Conservation (phyloP, 2,888 invertebrate genomes). For the Acronicta alni region DNA sequence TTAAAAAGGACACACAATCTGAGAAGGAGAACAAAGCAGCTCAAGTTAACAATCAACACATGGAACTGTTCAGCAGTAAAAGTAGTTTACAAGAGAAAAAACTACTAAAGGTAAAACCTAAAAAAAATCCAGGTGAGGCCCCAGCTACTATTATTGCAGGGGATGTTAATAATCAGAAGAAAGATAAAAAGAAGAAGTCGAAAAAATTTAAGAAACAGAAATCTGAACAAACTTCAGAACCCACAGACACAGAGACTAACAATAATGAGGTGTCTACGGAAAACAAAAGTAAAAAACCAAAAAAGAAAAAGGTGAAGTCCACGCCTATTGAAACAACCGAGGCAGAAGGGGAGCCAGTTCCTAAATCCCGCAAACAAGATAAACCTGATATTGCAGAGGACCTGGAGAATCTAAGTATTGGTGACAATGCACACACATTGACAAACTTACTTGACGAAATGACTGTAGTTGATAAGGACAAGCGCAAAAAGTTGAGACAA, state of each 20-base stretch:
- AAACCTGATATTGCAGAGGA: slow-evolving; percentile 75
- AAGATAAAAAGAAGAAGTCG: slow-evolving; percentile 58
- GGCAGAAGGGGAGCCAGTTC: slow-evolving; percentile 65
- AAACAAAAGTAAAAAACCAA: slow-evolving; percentile 61
- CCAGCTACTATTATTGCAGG: slow-evolving; percentile 25
- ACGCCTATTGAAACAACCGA: slow-evolving; percentile 43
- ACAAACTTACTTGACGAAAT: slow-evolving; percentile 79
- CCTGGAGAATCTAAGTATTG: slow-evolving; percentile 78
- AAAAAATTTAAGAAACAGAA: slow-evolving; percentile 63
- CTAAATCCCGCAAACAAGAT: slow-evolving; percentile 68
- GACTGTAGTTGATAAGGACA: slow-evolving; percentile 78
- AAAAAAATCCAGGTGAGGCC: slow-evolving; percentile 36
- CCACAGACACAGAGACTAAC: slow-evolving; percentile 44
- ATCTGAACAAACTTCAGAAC: slow-evolving; percentile 44
- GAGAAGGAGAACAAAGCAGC: slow-evolving; percentile 63
- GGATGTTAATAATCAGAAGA: slow-evolving; percentile 33
- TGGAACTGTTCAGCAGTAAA: slow-evolving; percentile 42
- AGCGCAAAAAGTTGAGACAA: slow-evolving; percentile 68
- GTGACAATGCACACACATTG: slow-evolving; percentile 79
- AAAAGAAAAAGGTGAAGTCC: slow-evolving; percentile 69
- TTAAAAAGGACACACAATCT: slow-evolving; percentile 51
- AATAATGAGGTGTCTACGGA: slow-evolving; percentile 46
- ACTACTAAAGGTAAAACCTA: slow-evolving; percentile 39
- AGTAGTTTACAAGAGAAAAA: slow-evolving; percentile 35
- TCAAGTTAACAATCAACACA: slow-evolving; percentile 37